Percentiles rank a stretch among this genome's conserved stretches.
Evolutionary conservation across 2,888 invertebrate species (phyloP).

Genomic region (Suillia variegata): DNA sequence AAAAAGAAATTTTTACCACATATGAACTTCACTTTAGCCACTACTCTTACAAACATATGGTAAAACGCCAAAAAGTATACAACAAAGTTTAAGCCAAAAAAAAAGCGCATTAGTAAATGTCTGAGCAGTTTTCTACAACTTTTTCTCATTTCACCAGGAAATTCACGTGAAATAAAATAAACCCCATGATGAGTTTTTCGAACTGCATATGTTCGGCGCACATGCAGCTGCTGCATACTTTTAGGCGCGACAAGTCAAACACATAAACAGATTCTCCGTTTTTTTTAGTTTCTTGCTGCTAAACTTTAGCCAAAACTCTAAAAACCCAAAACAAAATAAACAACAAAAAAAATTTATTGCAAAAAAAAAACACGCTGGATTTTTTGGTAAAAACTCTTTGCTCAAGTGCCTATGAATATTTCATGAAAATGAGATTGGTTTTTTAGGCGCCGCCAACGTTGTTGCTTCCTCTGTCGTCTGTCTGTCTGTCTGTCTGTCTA

Average conservation of each 20-base stretch:
- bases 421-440: slow-evolving; percentile 43
- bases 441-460: slow-evolving; percentile 19
- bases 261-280: not conserved
- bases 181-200: too few species aligned
- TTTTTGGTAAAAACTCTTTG: not conserved
- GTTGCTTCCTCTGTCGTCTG: too few species aligned
- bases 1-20: too few species aligned
- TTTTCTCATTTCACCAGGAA: not conserved
- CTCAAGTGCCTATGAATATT: slow-evolving; percentile 40
- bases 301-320: too few species aligned
- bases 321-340: not conserved
- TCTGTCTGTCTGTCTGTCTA: not conserved
- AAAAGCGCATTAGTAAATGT: too few species aligned
- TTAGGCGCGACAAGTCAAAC: not conserved
- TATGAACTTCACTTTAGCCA: too few species aligned
- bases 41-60: too few species aligned
- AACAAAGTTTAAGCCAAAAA: too few species aligned
- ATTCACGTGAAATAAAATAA: not conserved
- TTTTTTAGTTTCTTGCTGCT: too few species aligned
- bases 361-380: not conserved
- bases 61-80: too few species aligned
- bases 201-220: too few species aligned
- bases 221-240: not conserved
- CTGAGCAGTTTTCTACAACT: too few species aligned
- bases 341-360: not conserved